Percentiles rank a stretch among this genome's conserved stretches.
Evolutionary conservation across 2,797 vertebrate genomes (phyloP).

Genomic region (Helicolenus hilgendorfi): DNA sequence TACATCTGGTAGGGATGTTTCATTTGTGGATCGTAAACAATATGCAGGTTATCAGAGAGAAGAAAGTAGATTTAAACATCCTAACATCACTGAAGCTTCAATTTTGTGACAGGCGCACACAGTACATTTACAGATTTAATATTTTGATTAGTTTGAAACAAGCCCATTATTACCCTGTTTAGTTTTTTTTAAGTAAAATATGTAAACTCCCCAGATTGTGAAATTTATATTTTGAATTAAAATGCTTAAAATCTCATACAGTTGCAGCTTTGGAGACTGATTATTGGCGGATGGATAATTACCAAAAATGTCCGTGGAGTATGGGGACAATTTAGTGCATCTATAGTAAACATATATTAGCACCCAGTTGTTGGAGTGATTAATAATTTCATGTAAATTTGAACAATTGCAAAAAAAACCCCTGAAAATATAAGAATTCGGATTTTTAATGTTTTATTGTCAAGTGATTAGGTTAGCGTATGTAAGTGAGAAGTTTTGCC

Average conservation of each 20-base stretch:
- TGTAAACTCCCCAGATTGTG: neutral
- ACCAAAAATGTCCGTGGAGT: neutral
- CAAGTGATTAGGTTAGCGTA: neutral
- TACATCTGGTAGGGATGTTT: neutral
- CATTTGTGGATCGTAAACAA: neutral
- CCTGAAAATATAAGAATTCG: neutral
- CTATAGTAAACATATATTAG: neutral
- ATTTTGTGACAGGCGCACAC: neutral
- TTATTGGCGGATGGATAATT: neutral
- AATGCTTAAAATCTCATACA: neutral
- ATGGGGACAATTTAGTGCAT: neutral
- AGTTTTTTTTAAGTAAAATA: neutral
- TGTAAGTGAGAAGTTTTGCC: neutral
- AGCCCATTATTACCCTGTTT: no score
- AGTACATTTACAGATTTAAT: neutral
- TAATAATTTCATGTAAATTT: neutral
- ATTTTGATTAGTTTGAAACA: neutral
- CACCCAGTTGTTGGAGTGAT: neutral
- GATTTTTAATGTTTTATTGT: neutral
- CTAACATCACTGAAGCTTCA: neutral
- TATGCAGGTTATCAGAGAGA: neutral
- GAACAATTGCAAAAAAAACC: neutral
- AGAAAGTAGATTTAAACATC: neutral
- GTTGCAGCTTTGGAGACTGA: neutral
- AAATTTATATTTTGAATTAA: neutral